Evolutionary conservation across 1,140 invertebrate species (phyloP).

Genomic region (Halictus rubicundus): DNA sequence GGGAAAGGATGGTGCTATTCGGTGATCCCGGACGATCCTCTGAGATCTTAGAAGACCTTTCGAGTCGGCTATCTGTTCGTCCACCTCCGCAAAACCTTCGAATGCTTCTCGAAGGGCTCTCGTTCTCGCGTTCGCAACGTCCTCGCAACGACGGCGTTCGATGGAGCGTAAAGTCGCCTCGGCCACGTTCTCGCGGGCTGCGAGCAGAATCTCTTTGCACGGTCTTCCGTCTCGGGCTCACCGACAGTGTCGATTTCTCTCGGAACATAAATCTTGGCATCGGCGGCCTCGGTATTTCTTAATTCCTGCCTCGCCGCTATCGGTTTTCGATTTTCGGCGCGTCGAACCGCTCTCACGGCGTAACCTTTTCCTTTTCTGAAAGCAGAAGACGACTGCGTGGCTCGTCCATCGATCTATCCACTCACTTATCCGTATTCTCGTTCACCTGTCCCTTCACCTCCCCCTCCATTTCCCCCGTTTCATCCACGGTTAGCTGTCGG

Average conservation of each 20-base stretch:
- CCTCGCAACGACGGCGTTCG: too few relatives aligned
- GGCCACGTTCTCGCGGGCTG: too few relatives aligned
- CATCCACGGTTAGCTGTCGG: background rate
- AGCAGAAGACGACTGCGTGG: background rate
- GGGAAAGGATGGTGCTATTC: too few relatives aligned
- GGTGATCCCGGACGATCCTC: too few relatives aligned
- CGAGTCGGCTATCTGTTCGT: background rate
- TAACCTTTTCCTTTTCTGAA: background rate
- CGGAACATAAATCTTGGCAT: conserved; percentile 14
- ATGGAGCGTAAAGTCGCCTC: too few relatives aligned
- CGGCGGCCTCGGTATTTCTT: conserved; percentile 16
- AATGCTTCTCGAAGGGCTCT: too few relatives aligned
- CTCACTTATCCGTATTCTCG: conserved; percentile 6
- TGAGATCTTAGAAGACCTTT: background rate
- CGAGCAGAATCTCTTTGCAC: too few relatives aligned
- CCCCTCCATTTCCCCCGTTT: background rate
- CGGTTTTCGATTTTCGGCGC: conserved; percentile 13
- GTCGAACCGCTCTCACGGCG: too few relatives aligned
- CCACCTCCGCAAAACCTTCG: too few relatives aligned
- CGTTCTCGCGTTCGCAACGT: too few relatives aligned
- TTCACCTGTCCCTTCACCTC: too few relatives aligned
- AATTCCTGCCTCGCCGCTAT: conserved; percentile 34
- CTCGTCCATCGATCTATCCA: conserved; percentile 18
- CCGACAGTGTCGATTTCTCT: background rate
- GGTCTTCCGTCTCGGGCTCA: too few relatives aligned